Percentiles rank a stretch among this genome's conserved stretches.
These are phyloP conservation scores for Molanna angustata DNA, from an alignment of 2,888 invertebrate genomes.

Conservation along the genomic window DNA sequence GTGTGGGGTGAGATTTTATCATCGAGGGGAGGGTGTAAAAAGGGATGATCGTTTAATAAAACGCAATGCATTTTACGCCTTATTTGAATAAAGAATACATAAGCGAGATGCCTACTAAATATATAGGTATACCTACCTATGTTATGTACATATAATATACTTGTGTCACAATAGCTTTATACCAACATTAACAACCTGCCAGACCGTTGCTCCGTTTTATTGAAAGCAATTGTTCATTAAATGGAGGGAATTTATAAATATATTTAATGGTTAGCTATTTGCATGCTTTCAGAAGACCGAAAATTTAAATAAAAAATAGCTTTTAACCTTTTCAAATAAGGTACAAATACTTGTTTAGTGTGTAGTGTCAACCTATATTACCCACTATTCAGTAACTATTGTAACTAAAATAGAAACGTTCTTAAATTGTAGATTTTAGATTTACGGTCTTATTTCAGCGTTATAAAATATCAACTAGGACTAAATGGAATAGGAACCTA, in stretches of 20 bases:
- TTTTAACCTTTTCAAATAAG: no score
- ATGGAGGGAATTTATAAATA: conserved; percentile 10
- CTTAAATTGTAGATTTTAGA: no score
- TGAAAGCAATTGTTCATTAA: conserved; percentile 14
- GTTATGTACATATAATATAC: neutral
- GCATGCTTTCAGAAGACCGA: no score
- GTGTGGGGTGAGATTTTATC: conserved; percentile 1
- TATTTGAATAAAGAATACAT: conserved; percentile 23
- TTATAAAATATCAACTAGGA: no score
- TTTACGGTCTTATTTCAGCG: no score
- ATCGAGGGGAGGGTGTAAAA: neutral
- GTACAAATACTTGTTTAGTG: no score
- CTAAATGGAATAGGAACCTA: no score
- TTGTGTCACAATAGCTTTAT: conserved; percentile 13
- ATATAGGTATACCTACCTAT: neutral
- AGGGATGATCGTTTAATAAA: conserved; percentile 31
- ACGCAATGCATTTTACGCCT: conserved; percentile 28
- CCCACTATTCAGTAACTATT: no score
- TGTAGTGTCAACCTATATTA: no score
- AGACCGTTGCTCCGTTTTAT: conserved; percentile 14
- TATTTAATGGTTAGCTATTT: no score
- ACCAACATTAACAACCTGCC: conserved; percentile 19
- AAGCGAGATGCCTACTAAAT: neutral
- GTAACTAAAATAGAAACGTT: no score
- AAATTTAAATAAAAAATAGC: no score